Evolutionary conservation across 2,797 vertebrate species (phyloP).

Genomic region (Todus mexicanus): DNA sequence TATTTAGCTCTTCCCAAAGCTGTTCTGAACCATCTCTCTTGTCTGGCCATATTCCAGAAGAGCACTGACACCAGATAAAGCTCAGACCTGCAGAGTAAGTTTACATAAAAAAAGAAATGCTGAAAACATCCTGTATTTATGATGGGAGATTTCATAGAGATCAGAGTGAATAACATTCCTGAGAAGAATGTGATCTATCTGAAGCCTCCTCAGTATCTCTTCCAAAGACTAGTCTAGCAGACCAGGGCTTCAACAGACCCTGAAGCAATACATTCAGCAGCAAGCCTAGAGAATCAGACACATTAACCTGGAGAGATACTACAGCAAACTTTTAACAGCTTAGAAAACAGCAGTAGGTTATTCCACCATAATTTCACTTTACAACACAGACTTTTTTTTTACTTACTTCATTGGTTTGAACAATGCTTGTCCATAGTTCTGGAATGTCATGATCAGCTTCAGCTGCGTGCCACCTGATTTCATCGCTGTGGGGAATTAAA

Average conservation of each 20-base stretch:
- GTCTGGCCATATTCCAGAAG: conserved; percentile 1
- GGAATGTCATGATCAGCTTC: conserved; percentile 99
- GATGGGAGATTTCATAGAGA: background rate
- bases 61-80: background rate
- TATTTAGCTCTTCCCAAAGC: background rate
- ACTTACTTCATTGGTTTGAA: conserved; percentile 93
- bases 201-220: background rate
- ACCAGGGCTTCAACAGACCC: background rate
- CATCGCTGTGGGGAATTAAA: conserved; percentile 84
- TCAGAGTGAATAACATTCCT: background rate
- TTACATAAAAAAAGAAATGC: background rate
- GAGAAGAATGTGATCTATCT: background rate
- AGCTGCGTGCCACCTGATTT: conserved; percentile 98
- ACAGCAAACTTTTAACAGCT: background rate
- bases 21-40: background rate
- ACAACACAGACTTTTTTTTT: background rate
- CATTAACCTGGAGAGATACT: background rate
- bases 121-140: background rate
- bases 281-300: background rate
- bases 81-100: background rate
- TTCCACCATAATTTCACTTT: background rate
- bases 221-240: background rate
- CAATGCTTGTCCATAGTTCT: conserved; percentile 95
- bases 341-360: background rate
- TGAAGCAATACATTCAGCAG: background rate